Conservation (phyloP, 2,797 vertebrate species). For the Gambusia yucatana region DNA sequence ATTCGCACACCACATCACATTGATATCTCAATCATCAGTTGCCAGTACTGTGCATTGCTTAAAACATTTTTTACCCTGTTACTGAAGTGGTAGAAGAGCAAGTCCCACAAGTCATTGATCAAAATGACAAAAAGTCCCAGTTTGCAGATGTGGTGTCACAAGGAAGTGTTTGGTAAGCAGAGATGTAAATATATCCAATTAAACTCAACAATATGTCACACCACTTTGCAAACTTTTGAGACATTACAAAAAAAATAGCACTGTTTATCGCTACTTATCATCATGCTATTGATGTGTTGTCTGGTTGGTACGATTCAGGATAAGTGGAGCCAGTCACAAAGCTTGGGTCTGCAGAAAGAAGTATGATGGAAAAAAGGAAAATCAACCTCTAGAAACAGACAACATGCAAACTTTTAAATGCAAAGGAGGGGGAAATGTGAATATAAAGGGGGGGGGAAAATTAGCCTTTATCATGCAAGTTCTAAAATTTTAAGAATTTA, state of each 20-base stretch:
- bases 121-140: background rate
- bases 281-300: background rate
- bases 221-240: background rate
- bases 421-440: background rate
- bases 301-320: background rate
- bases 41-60: background rate
- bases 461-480: background rate
- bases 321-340: background rate
- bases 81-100: background rate
- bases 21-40: conserved; percentile 29
- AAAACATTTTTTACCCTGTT: background rate
- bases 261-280: too few relatives aligned
- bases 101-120: conserved; percentile 13
- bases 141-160: conserved; percentile 7
- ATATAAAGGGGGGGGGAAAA: background rate
- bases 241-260: background rate
- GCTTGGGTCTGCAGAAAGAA: background rate
- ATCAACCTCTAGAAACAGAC: background rate
- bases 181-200: background rate
- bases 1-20: conserved; percentile 32
- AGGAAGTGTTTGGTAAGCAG: background rate
- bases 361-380: background rate
- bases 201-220: background rate
- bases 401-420: background rate
- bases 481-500: background rate